phyloP scores from a whole-genome alignment of 1,140 invertebrate genomes.

The Chionoecetes opilio region DNA sequence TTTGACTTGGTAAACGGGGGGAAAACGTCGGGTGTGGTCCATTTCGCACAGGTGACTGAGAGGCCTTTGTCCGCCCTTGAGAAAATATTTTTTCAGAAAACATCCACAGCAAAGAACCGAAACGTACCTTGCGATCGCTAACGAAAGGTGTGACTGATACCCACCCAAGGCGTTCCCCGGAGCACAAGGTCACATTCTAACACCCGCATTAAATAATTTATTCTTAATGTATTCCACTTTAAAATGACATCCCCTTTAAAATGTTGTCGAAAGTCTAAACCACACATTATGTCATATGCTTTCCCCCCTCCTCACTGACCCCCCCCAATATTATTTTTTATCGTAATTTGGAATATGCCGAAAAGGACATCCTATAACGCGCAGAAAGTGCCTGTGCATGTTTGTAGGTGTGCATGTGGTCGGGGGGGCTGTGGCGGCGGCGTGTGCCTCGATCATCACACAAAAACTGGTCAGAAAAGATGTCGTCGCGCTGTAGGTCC shows the following conservation, averaged over 20 bases:
- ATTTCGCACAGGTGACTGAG: slow-evolving; percentile 16
- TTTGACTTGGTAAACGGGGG: no score
- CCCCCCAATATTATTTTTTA: neutral
- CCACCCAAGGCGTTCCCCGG: neutral
- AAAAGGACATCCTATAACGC: slow-evolving; percentile 51
- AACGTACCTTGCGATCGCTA: slow-evolving; percentile 16
- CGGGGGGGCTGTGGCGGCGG: slow-evolving; percentile 80
- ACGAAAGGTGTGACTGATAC: neutral
- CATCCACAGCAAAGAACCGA: neutral
- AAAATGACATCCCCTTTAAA: slow-evolving; percentile 14
- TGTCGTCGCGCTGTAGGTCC: slow-evolving; percentile 71
- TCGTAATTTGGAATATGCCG: neutral
- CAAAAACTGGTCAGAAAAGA: slow-evolving; percentile 73
- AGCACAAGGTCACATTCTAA: neutral
- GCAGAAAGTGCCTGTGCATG: slow-evolving; percentile 68
- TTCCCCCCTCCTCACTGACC: neutral
- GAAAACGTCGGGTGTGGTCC: no score
- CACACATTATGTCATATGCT: slow-evolving; percentile 32
- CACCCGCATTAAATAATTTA: neutral
- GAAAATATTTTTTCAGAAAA: neutral
- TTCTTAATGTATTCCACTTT: neutral
- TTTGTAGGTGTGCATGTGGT: slow-evolving; percentile 55
- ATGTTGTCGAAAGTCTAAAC: neutral
- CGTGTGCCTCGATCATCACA: slow-evolving; percentile 79
- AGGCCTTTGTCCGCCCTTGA: neutral